A percentile compares a stretch with the other conserved stretches of the same genome.
These are phyloP conservation scores for Megaceryle alcyon DNA, from an alignment of 2,797 vertebrate species.

Conservation along the genomic window DNA sequence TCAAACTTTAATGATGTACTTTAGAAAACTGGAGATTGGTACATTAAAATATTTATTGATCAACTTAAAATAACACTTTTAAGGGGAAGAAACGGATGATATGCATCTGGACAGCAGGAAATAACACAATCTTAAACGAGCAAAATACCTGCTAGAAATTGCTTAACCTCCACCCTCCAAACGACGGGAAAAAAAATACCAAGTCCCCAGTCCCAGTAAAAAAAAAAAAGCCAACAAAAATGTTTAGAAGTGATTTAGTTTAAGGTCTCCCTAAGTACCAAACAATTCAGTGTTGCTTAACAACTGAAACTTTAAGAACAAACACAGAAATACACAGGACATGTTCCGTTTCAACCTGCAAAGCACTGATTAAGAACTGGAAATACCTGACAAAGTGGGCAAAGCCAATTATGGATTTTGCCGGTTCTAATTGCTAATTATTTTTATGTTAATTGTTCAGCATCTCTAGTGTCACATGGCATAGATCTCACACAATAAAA, in stretches of 20 bases:
- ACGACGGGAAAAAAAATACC: not conserved
- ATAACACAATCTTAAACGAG: not conserved
- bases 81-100: not conserved
- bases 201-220: not conserved
- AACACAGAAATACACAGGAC: not conserved
- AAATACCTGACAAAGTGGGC: slow-evolving; percentile 33
- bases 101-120: not conserved
- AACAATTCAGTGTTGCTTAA: not conserved
- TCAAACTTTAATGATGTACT: not conserved
- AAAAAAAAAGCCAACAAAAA: not conserved
- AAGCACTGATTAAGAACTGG: slow-evolving; percentile 3
- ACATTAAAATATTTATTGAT: not conserved
- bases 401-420: not conserved
- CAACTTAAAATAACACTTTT: not conserved
- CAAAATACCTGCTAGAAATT: not conserved
- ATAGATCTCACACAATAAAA: not conserved
- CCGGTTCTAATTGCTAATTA: not conserved
- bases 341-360: not conserved
- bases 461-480: not conserved
- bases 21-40: not conserved
- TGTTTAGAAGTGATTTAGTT: not conserved
- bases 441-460: not conserved
- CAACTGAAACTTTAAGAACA: not conserved
- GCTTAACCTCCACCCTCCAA: not conserved
- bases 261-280: not conserved